A percentile compares a stretch with the other conserved stretches of the same genome.
These are phyloP conservation scores for Axea sp. DNA, from an alignment of 2,888 invertebrate genomes.

Conservation along the genomic window DNA sequence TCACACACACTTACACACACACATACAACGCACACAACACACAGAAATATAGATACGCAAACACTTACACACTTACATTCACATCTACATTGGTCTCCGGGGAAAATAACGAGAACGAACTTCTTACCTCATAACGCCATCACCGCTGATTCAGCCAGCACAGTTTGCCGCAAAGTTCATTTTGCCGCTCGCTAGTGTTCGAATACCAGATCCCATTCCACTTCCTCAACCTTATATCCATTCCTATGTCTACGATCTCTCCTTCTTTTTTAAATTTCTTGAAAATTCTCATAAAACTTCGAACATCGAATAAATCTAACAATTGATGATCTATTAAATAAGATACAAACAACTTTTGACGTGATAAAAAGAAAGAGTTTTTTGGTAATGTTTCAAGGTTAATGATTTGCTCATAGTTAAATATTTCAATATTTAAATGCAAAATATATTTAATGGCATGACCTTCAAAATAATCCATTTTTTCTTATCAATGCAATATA, in stretches of 20 bases:
- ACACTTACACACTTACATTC: slow-evolving; percentile 3
- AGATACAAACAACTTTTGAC: slow-evolving; percentile 17
- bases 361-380: slow-evolving; percentile 13
- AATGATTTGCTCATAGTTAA: slow-evolving; percentile 14
- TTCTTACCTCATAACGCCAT: slow-evolving; percentile 74
- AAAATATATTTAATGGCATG: slow-evolving; percentile 14
- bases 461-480: slow-evolving; percentile 24
- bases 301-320: slow-evolving; percentile 10
- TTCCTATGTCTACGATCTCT: slow-evolving; percentile 25
- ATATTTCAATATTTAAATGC: slow-evolving; percentile 3
- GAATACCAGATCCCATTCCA: slow-evolving; percentile 61
- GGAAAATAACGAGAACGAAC: slow-evolving; percentile 65
- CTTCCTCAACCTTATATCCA: slow-evolving; percentile 15
- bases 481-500: no score
- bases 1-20: slow-evolving; percentile 4
- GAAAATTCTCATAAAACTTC: slow-evolving; percentile 52
- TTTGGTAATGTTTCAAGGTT: slow-evolving; percentile 22
- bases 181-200: slow-evolving; percentile 77
- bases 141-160: slow-evolving; percentile 77
- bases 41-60: not conserved
- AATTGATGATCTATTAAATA: slow-evolving; percentile 39
- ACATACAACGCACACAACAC: slow-evolving; percentile 6
- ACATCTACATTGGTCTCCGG: slow-evolving; percentile 67
- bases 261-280: slow-evolving; percentile 42
- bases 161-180: slow-evolving; percentile 77